These are phyloP conservation scores for Eudasyphora cyanicolor DNA, from an alignment of 2,888 invertebrate species.

Conservation along the genomic window DNA sequence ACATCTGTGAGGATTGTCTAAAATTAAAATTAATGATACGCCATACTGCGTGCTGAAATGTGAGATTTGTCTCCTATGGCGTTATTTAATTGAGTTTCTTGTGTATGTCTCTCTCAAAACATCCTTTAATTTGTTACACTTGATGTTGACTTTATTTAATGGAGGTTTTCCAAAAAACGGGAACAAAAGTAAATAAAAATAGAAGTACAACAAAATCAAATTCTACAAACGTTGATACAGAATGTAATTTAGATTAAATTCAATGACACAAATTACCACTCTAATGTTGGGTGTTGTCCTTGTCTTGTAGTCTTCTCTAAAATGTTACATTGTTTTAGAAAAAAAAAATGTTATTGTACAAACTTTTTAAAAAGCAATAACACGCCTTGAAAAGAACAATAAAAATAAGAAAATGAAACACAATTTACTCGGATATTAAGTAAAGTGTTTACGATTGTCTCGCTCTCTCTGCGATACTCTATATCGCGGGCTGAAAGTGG, in stretches of 20 bases:
- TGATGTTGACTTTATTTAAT: neutral
- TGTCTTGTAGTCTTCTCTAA: neutral
- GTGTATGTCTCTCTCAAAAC: neutral
- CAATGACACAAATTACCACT: neutral
- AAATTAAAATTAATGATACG: neutral
- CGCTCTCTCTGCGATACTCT: too few species aligned
- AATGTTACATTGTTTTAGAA: neutral
- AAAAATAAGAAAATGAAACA: neutral
- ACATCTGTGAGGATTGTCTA: neutral
- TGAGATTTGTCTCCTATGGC: neutral
- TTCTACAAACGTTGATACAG: neutral
- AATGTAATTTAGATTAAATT: neutral
- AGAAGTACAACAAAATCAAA: too few species aligned
- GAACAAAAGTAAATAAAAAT: neutral
- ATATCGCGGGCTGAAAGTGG: neutral
- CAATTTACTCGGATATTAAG: conserved; percentile 3
- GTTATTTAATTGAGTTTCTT: neutral
- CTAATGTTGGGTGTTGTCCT: neutral
- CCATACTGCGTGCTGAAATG: neutral
- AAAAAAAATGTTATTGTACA: neutral
- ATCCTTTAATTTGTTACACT: neutral
- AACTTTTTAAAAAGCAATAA: neutral
- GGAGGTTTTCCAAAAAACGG: neutral
- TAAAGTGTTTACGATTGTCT: conserved; percentile 42
- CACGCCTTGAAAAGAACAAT: neutral